Evolutionary conservation across 1,140 invertebrate species (phyloP).

Genomic region (Neodiprion fabricii): DNA sequence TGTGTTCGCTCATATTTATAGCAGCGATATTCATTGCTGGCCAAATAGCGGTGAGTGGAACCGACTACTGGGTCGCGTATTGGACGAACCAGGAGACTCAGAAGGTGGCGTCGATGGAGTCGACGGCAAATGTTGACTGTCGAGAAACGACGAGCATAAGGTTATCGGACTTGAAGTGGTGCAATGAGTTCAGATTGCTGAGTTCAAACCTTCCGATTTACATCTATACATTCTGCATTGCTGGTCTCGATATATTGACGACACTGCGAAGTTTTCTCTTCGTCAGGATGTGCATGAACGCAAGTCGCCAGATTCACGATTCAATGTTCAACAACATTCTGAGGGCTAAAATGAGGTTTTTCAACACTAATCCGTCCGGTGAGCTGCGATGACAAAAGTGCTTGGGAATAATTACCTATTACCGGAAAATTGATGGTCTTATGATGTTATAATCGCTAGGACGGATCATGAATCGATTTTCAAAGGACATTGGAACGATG

Average conservation of each 20-base stretch:
- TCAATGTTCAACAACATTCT: constrained; percentile 83
- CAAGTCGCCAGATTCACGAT: constrained; percentile 81
- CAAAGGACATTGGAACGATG: constrained; percentile 67
- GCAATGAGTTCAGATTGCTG: constrained; percentile 44
- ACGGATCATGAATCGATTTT: constrained; percentile 68
- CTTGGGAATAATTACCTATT: constrained; percentile 25
- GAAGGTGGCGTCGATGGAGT: neutral
- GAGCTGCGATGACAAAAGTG: constrained; percentile 22
- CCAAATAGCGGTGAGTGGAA: constrained; percentile 72
- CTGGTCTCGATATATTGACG: constrained; percentile 61
- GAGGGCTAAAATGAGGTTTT: constrained; percentile 85
- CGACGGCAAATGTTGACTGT: neutral
- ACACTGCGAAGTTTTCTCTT: constrained; percentile 73
- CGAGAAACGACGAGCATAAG: neutral
- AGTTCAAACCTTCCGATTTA: constrained; percentile 55
- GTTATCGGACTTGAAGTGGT: neutral
- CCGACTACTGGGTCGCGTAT: constrained; percentile 82
- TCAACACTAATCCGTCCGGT: constrained; percentile 81
- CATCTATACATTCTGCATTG: constrained; percentile 61
- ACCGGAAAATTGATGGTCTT: neutral
- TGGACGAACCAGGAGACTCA: constrained; percentile 68
- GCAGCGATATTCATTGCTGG: constrained; percentile 68
- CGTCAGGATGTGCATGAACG: constrained; percentile 79
- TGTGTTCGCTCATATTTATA: constrained; percentile 65
- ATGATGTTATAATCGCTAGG: constrained; percentile 44